These are phyloP conservation scores for Plecotus auritus DNA, from an alignment of 2,113 vertebrate species.

Conservation along the genomic window DNA sequence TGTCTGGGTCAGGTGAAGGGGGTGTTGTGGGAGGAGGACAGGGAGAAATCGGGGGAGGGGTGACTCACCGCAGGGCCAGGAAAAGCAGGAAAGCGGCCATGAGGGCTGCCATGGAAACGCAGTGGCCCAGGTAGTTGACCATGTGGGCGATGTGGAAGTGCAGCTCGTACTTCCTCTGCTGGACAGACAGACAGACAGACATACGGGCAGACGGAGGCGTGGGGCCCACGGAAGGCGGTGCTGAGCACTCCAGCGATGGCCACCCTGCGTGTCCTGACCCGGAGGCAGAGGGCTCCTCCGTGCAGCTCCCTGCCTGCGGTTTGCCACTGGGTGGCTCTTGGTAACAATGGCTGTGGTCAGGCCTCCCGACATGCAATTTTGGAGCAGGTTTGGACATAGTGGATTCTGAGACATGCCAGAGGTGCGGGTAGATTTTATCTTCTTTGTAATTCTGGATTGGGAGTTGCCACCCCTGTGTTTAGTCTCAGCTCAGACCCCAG, in stretches of 20 bases:
- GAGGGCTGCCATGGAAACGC: conserved; percentile 93
- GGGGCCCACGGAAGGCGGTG: fast-evolving
- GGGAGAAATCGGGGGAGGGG: not conserved
- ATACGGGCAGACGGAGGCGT: not conserved
- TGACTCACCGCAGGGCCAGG: conserved; percentile 94
- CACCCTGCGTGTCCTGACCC: not conserved
- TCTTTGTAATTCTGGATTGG: not conserved
- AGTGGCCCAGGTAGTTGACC: conserved; percentile 99
- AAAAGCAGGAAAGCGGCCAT: conserved; percentile 96
- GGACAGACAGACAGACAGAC: conserved; percentile 70
- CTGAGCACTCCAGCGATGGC: not conserved
- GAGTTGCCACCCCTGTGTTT: not conserved
- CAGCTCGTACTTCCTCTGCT: conserved; percentile 91
- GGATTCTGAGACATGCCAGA: not conserved
- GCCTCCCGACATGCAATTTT: too few species aligned
- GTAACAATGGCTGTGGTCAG: not conserved
- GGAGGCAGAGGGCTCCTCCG: not conserved
- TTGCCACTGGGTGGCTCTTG: not conserved
- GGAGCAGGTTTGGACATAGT: not conserved
- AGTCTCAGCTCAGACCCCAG: not conserved
- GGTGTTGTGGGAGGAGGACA: too few species aligned
- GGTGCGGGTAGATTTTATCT: not conserved
- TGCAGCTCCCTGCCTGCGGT: fast-evolving
- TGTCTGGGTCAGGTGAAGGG: not conserved
- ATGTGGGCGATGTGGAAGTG: conserved; percentile 96